phyloP scores from a whole-genome alignment of 35 echinoderm and acorn worm genomes.

The Apostichopus californicus region DNA sequence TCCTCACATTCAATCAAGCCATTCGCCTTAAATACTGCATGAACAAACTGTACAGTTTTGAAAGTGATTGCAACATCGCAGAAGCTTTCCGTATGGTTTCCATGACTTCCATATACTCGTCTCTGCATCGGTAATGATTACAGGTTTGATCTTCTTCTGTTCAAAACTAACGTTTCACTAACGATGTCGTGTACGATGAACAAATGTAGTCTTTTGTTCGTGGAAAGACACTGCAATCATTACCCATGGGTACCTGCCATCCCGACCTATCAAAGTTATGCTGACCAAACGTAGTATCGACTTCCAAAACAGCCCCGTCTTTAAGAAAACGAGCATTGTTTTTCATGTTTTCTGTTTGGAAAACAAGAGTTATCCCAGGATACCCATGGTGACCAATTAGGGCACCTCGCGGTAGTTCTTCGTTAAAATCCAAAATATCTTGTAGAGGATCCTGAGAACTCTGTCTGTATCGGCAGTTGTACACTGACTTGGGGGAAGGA shows the following conservation, averaged over 20 bases:
- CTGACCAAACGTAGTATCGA: slow-evolving; percentile 29
- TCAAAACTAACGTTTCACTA: neutral
- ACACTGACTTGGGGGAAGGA: neutral
- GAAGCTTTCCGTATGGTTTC: slow-evolving; percentile 27
- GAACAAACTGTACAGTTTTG: slow-evolving; percentile 14
- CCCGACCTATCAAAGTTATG: slow-evolving; percentile 10
- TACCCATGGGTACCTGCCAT: slow-evolving; percentile 11
- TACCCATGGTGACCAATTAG: slow-evolving; percentile 14
- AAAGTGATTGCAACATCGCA: slow-evolving; percentile 31
- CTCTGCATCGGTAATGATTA: slow-evolving; percentile 28
- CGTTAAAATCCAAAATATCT: slow-evolving; percentile 16
- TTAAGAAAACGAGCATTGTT: slow-evolving; percentile 10
- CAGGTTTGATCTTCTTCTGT: neutral
- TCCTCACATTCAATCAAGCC: slow-evolving; percentile 7
- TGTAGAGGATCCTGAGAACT: slow-evolving; percentile 29
- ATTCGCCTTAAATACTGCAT: neutral
- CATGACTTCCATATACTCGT: slow-evolving; percentile 36
- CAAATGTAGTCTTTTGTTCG: slow-evolving; percentile 11
- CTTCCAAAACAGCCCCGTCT: neutral
- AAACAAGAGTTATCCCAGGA: slow-evolving; percentile 17
- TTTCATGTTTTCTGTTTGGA: slow-evolving; percentile 35
- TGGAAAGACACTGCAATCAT: neutral
- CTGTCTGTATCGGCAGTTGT: slow-evolving; percentile 21
- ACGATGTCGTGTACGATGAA: slow-evolving; percentile 36
- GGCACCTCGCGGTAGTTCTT: neutral